Conservation (phyloP, 2,888 invertebrate species). For the Drosophila glabriapex region DNA sequence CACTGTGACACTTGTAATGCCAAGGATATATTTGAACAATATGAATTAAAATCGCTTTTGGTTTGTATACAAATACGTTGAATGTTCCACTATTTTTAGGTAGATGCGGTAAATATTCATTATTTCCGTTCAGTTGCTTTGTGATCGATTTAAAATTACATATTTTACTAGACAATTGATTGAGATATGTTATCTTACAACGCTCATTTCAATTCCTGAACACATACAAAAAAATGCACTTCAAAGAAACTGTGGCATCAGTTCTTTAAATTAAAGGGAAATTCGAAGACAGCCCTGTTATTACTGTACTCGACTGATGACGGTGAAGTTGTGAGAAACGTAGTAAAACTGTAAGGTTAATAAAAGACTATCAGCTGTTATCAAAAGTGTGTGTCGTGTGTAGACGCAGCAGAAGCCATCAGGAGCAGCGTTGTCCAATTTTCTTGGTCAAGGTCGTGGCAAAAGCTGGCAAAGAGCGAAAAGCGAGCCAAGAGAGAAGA, state of each 20-base stretch:
- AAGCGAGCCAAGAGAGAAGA: conserved; percentile 21
- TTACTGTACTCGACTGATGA: conserved; percentile 37
- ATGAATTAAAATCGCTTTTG: neutral
- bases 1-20: neutral
- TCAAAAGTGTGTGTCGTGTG: conserved; percentile 5
- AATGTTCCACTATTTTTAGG: neutral
- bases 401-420: neutral
- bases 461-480: conserved; percentile 18
- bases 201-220: neutral
- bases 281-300: conserved; percentile 40
- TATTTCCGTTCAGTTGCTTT: neutral
- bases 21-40: neutral
- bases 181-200: neutral
- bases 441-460: conserved; percentile 71
- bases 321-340: conserved; percentile 3
- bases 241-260: conserved; percentile 22
- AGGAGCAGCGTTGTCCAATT: conserved; percentile 17
- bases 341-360: neutral
- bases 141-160: neutral
- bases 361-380: conserved; percentile 3
- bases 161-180: neutral
- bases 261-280: conserved; percentile 46
- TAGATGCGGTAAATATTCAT: neutral
- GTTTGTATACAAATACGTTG: too few species aligned
- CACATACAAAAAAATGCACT: conserved; percentile 4